Percentiles rank a stretch among this genome's conserved stretches.
phyloP scores from a whole-genome alignment of 2,888 invertebrate genomes.

The Dysmachus trigonus region DNA sequence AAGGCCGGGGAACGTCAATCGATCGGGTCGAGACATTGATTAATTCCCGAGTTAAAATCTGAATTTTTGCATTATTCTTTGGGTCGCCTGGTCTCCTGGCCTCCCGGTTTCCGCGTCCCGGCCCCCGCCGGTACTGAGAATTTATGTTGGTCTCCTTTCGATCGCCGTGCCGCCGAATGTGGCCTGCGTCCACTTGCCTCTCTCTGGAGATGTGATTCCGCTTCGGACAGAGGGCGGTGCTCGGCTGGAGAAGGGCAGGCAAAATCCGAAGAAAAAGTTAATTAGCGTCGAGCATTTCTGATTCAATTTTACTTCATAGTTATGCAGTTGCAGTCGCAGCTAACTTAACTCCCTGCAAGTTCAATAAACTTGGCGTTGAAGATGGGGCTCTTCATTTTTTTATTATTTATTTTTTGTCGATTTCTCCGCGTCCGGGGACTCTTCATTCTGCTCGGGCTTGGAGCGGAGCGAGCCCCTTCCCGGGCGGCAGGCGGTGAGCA shows the following conservation, averaged over 20 bases:
- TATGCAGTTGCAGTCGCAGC: conserved; percentile 24
- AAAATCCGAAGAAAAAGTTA: conserved; percentile 27
- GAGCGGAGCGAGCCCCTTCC: neutral
- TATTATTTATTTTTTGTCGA: neutral
- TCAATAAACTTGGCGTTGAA: conserved; percentile 37
- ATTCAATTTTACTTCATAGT: conserved; percentile 33
- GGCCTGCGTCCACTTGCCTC: neutral
- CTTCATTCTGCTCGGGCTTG: neutral
- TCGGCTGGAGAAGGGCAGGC: neutral
- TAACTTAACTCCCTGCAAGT: neutral
- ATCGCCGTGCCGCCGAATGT: neutral
- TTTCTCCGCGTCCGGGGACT: neutral
- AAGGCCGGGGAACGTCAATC: neutral
- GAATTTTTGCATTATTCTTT: neutral
- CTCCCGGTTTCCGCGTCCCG: neutral
- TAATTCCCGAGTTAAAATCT: neutral
- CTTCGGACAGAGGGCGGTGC: neutral
- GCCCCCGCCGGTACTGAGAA: neutral
- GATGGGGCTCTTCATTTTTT: neutral
- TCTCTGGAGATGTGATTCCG: neutral
- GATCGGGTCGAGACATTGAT: neutral
- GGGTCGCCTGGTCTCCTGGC: neutral
- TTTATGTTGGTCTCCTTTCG: neutral
- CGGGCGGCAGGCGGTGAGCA: neutral
- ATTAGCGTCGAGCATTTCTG: conserved; percentile 36